Evolutionary conservation across 2,888 invertebrate species (phyloP).

Genomic region (Cecidostiba fungosa): DNA sequence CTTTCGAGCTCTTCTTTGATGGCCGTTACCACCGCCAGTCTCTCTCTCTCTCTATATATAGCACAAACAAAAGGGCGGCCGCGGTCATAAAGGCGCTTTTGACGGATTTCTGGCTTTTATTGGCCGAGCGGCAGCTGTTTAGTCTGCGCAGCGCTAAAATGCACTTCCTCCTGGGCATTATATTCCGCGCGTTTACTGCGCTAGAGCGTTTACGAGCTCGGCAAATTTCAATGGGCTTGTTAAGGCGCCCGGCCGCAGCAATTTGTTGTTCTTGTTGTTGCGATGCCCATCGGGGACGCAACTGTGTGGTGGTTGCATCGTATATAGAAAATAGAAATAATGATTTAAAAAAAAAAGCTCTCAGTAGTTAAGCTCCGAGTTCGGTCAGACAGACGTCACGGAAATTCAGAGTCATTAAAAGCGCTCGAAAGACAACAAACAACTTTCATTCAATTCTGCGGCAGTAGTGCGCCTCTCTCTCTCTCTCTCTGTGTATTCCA

Average conservation of each 20-base stretch:
- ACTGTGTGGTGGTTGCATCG: not conserved
- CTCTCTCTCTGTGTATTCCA: not conserved
- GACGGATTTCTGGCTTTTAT: slow-evolving; percentile 59
- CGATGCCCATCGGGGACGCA: not conserved
- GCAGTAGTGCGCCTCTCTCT: not conserved
- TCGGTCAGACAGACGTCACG: not conserved
- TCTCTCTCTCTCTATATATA: no score
- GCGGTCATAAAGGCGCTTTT: slow-evolving; percentile 48
- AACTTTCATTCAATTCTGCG: not conserved
- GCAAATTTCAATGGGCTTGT: slow-evolving; percentile 61
- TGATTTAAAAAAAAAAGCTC: no score
- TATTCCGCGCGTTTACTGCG: slow-evolving; percentile 36
- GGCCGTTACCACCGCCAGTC: no score
- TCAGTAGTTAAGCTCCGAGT: not conserved
- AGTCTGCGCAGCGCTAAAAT: slow-evolving; percentile 37
- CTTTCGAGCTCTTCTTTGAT: slow-evolving; percentile 49
- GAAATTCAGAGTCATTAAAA: not conserved
- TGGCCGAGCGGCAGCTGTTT: slow-evolving; percentile 49
- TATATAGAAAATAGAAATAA: not conserved
- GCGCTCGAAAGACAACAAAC: not conserved
- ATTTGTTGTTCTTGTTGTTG: not conserved
- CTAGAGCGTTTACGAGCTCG: slow-evolving; percentile 55
- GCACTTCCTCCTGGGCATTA: slow-evolving; percentile 37
- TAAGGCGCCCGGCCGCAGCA: not conserved
- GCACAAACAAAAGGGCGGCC: slow-evolving; percentile 41